Evolutionary conservation across 2,113 vertebrate species (phyloP).

Genomic region (Ivindomyrus marchei): DNA sequence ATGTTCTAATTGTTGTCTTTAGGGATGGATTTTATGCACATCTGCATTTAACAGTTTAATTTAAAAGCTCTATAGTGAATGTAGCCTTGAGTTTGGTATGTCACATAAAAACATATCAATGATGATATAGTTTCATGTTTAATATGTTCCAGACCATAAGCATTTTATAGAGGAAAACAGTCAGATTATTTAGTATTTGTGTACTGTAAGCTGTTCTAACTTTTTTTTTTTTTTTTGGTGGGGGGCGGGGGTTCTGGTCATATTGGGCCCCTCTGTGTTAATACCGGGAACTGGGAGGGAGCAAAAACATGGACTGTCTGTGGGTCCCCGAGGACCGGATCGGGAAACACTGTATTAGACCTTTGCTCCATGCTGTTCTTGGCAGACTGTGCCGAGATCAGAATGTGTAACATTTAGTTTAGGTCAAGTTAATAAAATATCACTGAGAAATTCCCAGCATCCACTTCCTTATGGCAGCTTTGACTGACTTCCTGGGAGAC

Average conservation of each 20-base stretch:
- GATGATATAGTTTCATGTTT: background rate
- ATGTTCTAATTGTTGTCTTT: background rate
- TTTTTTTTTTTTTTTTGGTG: background rate
- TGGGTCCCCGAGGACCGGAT: background rate
- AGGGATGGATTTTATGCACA: background rate
- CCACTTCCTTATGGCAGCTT: background rate
- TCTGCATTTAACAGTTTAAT: background rate
- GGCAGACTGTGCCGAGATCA: background rate
- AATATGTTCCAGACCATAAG: background rate
- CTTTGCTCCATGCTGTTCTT: background rate
- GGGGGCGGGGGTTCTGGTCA: background rate
- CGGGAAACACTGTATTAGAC: background rate
- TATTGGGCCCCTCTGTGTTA: background rate
- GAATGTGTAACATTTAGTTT: background rate
- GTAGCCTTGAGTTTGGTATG: background rate
- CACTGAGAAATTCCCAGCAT: background rate
- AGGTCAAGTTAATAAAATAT: slow-evolving; percentile 3
- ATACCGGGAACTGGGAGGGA: background rate
- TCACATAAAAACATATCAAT: background rate
- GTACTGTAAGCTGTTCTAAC: background rate
- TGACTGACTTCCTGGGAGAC: background rate
- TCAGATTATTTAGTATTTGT: background rate
- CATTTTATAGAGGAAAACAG: background rate
- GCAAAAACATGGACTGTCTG: background rate
- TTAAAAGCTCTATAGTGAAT: background rate